Conservation (phyloP, 2,888 invertebrate species). For the Drosophila mimetica region DNA sequence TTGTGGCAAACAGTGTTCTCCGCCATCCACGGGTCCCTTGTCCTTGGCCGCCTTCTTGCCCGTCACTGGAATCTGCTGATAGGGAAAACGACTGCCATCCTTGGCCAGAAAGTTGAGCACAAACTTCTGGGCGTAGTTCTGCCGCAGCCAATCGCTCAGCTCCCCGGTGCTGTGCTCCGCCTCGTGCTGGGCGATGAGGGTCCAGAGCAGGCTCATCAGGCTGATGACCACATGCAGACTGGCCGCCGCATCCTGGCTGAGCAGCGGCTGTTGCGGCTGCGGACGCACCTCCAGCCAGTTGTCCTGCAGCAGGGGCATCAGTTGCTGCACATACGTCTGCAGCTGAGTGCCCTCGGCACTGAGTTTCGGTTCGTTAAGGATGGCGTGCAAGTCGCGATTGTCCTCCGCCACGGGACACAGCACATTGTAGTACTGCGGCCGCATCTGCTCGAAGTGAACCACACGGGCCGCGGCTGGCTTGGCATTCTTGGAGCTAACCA, state of each 20-base stretch:
- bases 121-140: constrained; percentile 86
- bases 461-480: background rate
- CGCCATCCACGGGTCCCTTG: constrained; percentile 67
- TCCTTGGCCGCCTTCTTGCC: constrained; percentile 35
- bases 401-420: constrained; percentile 22
- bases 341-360: constrained; percentile 75
- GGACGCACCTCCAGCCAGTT: constrained; percentile 92
- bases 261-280: constrained; percentile 68
- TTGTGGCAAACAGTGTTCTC: constrained; percentile 85
- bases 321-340: constrained; percentile 87
- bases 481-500: constrained; percentile 70
- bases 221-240: constrained; percentile 88
- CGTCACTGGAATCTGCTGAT: constrained; percentile 64
- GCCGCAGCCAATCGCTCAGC: constrained; percentile 85
- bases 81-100: constrained; percentile 78
- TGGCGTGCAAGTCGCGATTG: constrained; percentile 21
- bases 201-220: constrained; percentile 87
- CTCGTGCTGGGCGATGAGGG: constrained; percentile 83
- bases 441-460: constrained; percentile 48
- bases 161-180: constrained; percentile 77
- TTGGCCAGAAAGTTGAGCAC: constrained; percentile 85
- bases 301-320: constrained; percentile 92
- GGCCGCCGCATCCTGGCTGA: constrained; percentile 87
- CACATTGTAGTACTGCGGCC: constrained; percentile 64
- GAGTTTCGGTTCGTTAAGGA: constrained; percentile 32